A percentile compares a stretch with the other conserved stretches of the same genome.
Evolutionary conservation across 2,797 vertebrate species (phyloP).

Genomic region (Manis javanica): DNA sequence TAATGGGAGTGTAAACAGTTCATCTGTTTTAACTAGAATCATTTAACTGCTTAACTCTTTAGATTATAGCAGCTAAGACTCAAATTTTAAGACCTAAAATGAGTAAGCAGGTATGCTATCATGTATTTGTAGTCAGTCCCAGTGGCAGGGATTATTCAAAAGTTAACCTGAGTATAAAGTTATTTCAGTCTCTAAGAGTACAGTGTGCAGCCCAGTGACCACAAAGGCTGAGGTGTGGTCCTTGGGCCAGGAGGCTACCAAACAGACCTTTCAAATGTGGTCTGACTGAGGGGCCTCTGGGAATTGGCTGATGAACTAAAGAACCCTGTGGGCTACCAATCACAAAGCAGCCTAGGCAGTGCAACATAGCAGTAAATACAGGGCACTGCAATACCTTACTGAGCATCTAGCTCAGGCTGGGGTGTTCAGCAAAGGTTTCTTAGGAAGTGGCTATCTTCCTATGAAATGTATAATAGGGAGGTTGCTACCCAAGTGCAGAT

Average conservation of each 20-base stretch:
- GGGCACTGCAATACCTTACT: neutral
- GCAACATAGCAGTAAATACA: neutral
- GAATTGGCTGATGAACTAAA: neutral
- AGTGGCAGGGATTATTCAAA: neutral
- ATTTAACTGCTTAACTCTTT: neutral
- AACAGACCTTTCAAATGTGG: neutral
- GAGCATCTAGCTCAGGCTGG: neutral
- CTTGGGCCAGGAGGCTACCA: neutral
- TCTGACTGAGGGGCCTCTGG: neutral
- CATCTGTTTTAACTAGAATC: conserved; percentile 15
- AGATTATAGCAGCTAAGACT: neutral
- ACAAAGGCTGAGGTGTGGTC: neutral
- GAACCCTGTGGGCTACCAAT: neutral
- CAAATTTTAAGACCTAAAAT: neutral
- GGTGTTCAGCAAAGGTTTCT: neutral
- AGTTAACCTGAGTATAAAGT: neutral
- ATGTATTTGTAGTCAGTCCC: neutral
- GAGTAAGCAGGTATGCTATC: neutral
- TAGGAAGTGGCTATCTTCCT: neutral
- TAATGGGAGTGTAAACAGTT: neutral
- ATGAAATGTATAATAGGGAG: neutral
- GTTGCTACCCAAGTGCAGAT: neutral
- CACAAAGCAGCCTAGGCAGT: neutral
- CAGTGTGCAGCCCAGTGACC: neutral
- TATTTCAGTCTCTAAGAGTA: conserved; percentile 22